Evolutionary conservation across 2,797 vertebrate species (phyloP), one percentile per base, ranked within the genome.

Genomic region (Artibeus lituratus): DNA sequence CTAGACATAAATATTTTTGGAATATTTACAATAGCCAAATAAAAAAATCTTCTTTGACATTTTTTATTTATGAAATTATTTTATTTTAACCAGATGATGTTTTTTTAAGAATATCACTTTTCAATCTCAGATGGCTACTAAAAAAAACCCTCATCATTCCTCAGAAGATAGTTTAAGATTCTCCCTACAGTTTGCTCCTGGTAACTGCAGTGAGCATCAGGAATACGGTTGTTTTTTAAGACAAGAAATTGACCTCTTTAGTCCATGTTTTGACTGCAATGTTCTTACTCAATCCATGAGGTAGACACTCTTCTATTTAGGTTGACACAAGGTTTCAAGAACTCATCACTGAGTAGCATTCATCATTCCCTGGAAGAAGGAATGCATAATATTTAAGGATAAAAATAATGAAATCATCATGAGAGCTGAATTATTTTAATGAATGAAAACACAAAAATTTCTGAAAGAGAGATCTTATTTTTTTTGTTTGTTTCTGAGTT

Each of bases 61-160:
- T 74, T 42, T 80, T 86, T 67, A 86, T 44, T 96, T 82, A n/a
- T 84, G 72, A 74, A 80, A 72, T 49, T 44, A 14, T 80, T 93
- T 89, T 21, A 83, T 92, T 96, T 96, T 90, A 95, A 90, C 55
- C 16, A 93, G 44, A 86, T 88, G n/a, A 4, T 78, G 18, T 84
- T 94, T 95, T 93, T 93, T 44, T 37, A 72, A 37, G n/a, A 59
- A 80, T 12, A 84, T 3, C 5, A 51, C 37, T 90, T 83, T 96
- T 47, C 12, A 53, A 57, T 95, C 37, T 90, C 37, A 74, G 37
- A 47, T 55, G 3, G 22, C 26, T 93, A 21, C 35, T 85, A 92
- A 80, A 21, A 84, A 91, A 91, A 87, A 88, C 29, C 18, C 15
- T 82, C 81, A 35, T 37, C 87, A 3, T 89, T 87, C 14, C 42